These are phyloP conservation scores for Chroicocephalus ridibundus DNA, from an alignment of 2,113 vertebrate genomes.

Conservation along the genomic window DNA sequence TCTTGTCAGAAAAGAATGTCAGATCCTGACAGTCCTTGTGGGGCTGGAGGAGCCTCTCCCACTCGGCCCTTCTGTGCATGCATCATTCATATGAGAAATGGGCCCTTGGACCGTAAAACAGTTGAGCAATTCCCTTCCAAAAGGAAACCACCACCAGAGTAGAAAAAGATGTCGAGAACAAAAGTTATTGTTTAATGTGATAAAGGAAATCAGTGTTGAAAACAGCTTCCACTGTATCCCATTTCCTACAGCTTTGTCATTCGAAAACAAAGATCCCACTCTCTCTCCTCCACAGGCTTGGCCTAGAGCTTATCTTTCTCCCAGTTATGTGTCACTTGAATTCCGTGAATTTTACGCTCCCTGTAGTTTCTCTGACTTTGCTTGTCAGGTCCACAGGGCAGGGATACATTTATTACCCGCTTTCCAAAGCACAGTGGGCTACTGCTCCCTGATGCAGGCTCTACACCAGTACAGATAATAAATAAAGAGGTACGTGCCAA, in stretches of 20 bases:
- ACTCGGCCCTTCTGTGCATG: neutral
- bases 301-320: neutral
- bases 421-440: neutral
- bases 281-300: neutral
- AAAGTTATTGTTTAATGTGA: constrained; percentile 53
- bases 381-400: neutral
- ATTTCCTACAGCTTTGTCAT: neutral
- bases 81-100: neutral
- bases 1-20: constrained; percentile 25
- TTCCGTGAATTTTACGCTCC: neutral
- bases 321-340: neutral
- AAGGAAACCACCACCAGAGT: constrained; percentile 20
- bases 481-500: neutral
- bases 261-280: neutral
- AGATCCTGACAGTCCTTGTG: neutral
- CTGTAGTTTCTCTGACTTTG: neutral
- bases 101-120: neutral
- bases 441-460: neutral
- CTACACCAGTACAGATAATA: constrained; percentile 33
- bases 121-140: constrained; percentile 3
- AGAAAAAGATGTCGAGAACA: constrained; percentile 48
- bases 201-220: constrained; percentile 42
- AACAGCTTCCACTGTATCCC: neutral
- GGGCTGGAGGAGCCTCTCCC: neutral
- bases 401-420: neutral